phyloP scores from a whole-genome alignment of 2,888 invertebrate genomes.

The Caenorhabditis wallacei region DNA sequence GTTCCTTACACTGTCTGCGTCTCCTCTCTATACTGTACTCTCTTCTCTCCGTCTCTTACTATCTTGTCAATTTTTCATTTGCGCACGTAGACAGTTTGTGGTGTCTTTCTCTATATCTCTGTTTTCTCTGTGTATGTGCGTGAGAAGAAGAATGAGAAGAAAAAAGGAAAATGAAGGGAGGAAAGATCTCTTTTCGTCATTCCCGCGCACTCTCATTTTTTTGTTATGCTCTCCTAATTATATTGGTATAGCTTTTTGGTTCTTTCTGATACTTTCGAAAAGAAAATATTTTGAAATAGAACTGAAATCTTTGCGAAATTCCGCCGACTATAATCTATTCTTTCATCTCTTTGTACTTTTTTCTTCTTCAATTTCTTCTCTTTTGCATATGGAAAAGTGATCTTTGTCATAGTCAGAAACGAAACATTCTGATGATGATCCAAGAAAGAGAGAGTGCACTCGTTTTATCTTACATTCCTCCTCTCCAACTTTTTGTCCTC shows the following conservation, averaged over 20 bases:
- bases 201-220: constrained; percentile 23
- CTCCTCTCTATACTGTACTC: constrained; percentile 24
- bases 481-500: constrained; percentile 36
- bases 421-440: constrained; percentile 20
- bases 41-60: constrained; percentile 41
- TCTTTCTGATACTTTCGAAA: neutral
- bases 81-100: constrained; percentile 63
- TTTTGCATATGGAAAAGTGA: constrained; percentile 13
- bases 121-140: constrained; percentile 22
- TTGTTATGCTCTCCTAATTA: constrained; percentile 41
- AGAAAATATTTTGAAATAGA: neutral
- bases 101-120: constrained; percentile 37
- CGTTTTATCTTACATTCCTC: constrained; percentile 18
- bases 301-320: too few relatives aligned
- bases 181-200: constrained; percentile 39
- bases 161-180: constrained; percentile 10
- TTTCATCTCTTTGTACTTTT: neutral
- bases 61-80: constrained; percentile 55
- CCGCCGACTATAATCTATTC: neutral
- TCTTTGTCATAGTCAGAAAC: constrained; percentile 37
- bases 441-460: constrained; percentile 35
- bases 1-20: constrained; percentile 43
- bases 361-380: neutral
- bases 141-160: constrained; percentile 29
- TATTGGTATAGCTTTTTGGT: constrained; percentile 13